phyloP scores from a whole-genome alignment of 2,888 invertebrate species.

The Eupeodes latifasciatus region DNA sequence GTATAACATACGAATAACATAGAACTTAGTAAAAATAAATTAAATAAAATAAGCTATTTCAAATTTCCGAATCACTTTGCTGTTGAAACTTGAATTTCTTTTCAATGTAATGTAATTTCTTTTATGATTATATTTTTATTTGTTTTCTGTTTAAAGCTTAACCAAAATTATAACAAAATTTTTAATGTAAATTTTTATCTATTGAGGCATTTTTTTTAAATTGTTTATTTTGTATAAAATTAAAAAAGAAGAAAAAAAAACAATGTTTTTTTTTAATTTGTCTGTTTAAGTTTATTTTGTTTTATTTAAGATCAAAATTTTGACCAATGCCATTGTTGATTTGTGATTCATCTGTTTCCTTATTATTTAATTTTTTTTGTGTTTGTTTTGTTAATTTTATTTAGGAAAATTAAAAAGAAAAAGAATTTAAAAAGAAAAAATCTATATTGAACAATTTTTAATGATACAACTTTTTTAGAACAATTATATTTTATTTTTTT shows the following conservation, averaged over 20 bases:
- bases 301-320: conserved; percentile 76
- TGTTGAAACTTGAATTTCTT: conserved; percentile 28
- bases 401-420: conserved; percentile 66
- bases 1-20: conserved; percentile 11
- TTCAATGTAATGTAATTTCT: neutral
- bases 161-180: conserved; percentile 75
- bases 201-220: conserved; percentile 70
- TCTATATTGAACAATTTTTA: conserved; percentile 21
- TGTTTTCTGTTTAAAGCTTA: conserved; percentile 56
- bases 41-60: conserved; percentile 40
- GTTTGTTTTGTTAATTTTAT: conserved; percentile 72
- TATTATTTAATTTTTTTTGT: conserved; percentile 69
- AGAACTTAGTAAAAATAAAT: conserved; percentile 13
- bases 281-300: conserved; percentile 32
- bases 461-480: conserved; percentile 47
- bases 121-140: neutral
- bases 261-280: conserved; percentile 49
- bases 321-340: conserved; percentile 75
- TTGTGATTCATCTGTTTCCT: conserved; percentile 75
- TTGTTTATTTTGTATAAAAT: conserved; percentile 56
- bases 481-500: conserved; percentile 59
- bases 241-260: conserved; percentile 11
- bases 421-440: neutral
- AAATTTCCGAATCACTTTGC: conserved; percentile 32
- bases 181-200: conserved; percentile 45